Conservation (phyloP, 1,140 invertebrate genomes). For the Trachelipus rathkii region DNA sequence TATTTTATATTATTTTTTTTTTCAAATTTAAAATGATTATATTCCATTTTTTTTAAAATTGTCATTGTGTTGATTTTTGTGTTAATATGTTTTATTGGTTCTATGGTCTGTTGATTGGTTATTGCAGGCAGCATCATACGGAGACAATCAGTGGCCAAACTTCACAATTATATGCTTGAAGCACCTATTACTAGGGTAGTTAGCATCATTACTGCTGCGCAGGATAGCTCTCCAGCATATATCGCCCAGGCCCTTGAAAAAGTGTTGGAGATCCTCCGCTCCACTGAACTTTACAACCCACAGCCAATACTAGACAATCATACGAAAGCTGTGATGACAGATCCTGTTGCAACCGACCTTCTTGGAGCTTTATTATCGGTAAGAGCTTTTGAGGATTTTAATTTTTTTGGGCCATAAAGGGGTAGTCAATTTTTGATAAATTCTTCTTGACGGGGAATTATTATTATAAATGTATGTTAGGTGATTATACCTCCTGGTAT, state of each 20-base stretch:
- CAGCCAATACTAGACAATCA: conserved; percentile 51
- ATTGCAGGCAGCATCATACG: conserved; percentile 53
- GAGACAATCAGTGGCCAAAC: conserved; percentile 79
- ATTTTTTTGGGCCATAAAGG: no score
- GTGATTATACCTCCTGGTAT: no score
- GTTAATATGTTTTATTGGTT: no score
- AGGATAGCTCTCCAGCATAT: conserved; percentile 74
- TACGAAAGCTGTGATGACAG: conserved; percentile 58
- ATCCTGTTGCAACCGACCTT: conserved; percentile 86
- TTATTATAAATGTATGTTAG: no score
- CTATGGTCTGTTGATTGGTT: no score
- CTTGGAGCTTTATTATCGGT: conserved; percentile 64
- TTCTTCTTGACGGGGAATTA: no score
- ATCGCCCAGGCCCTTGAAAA: conserved; percentile 67
- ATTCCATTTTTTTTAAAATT: neutral
- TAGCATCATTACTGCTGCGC: conserved; percentile 63
- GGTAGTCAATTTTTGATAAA: no score
- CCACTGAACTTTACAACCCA: conserved; percentile 86
- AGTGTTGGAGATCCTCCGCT: conserved; percentile 79
- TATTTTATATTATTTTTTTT: neutral
- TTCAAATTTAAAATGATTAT: conserved; percentile 7
- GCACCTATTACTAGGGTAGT: conserved; percentile 90
- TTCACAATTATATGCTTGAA: conserved; percentile 79
- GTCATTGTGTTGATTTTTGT: no score
- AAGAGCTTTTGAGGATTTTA: neutral